phyloP scores from a whole-genome alignment of 1,140 invertebrate genomes.

The Oryctes rhinoceros region DNA sequence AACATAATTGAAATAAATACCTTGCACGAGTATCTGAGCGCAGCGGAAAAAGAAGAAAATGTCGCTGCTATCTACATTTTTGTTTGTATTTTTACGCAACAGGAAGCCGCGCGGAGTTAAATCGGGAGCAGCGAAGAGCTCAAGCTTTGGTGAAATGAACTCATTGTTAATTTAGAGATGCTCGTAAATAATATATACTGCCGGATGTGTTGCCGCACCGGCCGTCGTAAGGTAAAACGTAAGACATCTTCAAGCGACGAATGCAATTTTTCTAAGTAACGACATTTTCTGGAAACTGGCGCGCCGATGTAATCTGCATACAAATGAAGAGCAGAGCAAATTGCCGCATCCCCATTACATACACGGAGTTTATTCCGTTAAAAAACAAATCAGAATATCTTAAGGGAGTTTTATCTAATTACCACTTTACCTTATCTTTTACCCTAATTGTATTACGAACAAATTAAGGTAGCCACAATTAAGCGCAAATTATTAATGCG shows the following conservation, averaged over 20 bases:
- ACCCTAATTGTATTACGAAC: too few species aligned
- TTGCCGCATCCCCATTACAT: neutral
- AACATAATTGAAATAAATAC: neutral
- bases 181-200: constrained; percentile 14
- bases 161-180: constrained; percentile 19
- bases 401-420: too few species aligned
- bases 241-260: constrained; percentile 1
- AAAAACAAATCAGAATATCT: neutral
- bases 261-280: constrained; percentile 22
- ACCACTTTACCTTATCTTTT: too few species aligned
- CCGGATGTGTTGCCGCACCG: neutral
- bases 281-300: constrained; percentile 8
- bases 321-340: neutral
- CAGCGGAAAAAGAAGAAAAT: neutral
- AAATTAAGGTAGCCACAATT: too few species aligned
- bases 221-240: neutral
- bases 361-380: neutral
- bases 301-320: neutral
- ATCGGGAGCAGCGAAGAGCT: neutral
- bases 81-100: neutral
- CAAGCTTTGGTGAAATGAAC: constrained; percentile 5
- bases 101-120: neutral
- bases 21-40: neutral
- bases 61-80: neutral
- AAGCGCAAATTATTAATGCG: too few species aligned